Evolutionary conservation across 2,797 vertebrate genomes (phyloP).

Genomic region (Emydoidea blandingii): DNA sequence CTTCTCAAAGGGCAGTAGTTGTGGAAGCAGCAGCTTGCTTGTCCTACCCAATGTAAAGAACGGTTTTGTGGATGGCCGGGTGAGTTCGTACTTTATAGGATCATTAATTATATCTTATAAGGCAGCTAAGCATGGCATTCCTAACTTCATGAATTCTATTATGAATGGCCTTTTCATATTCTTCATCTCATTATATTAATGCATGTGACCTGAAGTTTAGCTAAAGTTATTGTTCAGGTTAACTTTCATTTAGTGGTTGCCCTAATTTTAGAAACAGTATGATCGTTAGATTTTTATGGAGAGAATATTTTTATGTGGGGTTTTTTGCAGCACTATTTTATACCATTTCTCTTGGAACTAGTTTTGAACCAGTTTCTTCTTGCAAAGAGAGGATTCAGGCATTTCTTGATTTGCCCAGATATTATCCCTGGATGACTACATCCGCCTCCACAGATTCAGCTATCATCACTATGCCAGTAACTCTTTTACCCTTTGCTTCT

Average conservation of each 20-base stretch:
- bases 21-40: conserved; percentile 68
- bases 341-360: conserved; percentile 50
- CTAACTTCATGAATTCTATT: conserved; percentile 77
- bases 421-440: conserved; percentile 56
- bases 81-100: conserved; percentile 76
- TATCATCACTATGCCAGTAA: conserved; percentile 54
- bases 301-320: conserved; percentile 51
- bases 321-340: conserved; percentile 69
- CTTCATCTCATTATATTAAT: conserved; percentile 79
- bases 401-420: conserved; percentile 59
- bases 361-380: conserved; percentile 22
- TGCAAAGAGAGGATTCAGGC: conserved; percentile 56
- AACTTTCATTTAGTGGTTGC: conserved; percentile 78
- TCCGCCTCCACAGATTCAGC: conserved; percentile 54
- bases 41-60: conserved; percentile 66
- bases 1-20: conserved; percentile 72
- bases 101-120: conserved; percentile 80
- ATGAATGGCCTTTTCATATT: conserved; percentile 81
- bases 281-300: conserved; percentile 76
- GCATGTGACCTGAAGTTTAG: conserved; percentile 77
- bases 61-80: conserved; percentile 54
- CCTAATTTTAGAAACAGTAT: conserved; percentile 77
- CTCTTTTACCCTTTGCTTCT: too few species aligned
- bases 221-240: conserved; percentile 79
- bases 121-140: conserved; percentile 78